phyloP scores from a whole-genome alignment of 2,797 vertebrate species.

The Protonibea diacanthus region DNA sequence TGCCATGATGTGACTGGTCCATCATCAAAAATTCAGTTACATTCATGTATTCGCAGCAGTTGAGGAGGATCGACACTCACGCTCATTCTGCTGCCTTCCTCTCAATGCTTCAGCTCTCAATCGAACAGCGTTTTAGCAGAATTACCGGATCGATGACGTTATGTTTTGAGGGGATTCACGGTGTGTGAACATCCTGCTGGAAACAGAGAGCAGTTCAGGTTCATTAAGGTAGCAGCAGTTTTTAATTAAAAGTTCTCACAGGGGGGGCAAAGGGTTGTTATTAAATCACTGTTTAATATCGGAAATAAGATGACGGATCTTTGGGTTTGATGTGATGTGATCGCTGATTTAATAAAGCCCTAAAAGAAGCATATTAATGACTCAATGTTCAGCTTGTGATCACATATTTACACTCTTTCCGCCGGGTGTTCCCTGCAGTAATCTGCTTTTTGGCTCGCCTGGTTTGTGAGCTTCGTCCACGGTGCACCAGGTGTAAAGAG shows the following conservation, averaged over 20 bases:
- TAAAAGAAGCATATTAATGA: conserved; percentile 1
- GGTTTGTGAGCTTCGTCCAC: neutral
- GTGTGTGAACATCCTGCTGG: conserved; percentile 12
- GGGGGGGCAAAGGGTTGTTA: neutral
- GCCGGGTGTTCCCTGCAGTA: conserved; percentile 21
- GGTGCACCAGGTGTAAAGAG: conserved; percentile 35
- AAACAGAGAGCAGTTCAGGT: conserved; percentile 24
- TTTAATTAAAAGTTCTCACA: neutral
- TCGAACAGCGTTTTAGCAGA: conserved; percentile 19
- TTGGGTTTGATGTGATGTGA: neutral
- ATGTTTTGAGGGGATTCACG: conserved; percentile 9
- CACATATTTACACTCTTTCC: conserved; percentile 36
- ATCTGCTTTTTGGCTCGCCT: neutral
- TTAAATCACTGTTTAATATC: neutral
- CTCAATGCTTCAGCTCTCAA: neutral
- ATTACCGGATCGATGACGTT: conserved; percentile 22
- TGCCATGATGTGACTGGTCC: no score
- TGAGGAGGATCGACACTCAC: neutral
- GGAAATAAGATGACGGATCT: neutral
- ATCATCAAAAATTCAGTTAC: neutral
- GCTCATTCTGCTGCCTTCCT: conserved; percentile 16
- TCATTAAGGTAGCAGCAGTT: neutral
- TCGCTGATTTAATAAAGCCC: conserved; percentile 26
- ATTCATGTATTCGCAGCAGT: neutral
- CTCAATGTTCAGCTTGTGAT: conserved; percentile 25